Percentiles rank a stretch among this genome's conserved stretches.
These are phyloP conservation scores for Phengaris alcon DNA, from an alignment of 2,888 invertebrate species.

Conservation along the genomic window DNA sequence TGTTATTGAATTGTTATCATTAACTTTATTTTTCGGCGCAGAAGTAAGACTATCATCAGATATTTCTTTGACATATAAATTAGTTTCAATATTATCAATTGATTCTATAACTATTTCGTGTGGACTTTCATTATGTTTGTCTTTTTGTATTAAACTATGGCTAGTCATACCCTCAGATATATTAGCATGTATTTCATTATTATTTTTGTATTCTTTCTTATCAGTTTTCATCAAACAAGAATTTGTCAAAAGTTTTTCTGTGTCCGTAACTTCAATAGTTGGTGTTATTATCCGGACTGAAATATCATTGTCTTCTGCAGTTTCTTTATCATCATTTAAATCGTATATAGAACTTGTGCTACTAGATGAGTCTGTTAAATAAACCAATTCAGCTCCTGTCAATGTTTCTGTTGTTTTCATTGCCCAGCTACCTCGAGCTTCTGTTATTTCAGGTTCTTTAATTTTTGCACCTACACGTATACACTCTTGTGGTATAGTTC, in stretches of 20 bases:
- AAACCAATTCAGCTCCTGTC: slow-evolving; percentile 83
- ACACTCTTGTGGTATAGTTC: slow-evolving; percentile 69
- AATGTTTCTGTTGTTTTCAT: slow-evolving; percentile 73
- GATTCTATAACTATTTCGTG: slow-evolving; percentile 67
- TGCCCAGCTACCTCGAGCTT: slow-evolving; percentile 79
- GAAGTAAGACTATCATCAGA: slow-evolving; percentile 38
- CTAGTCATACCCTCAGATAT: slow-evolving; percentile 15
- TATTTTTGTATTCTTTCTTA: slow-evolving; percentile 20
- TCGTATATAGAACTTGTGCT: slow-evolving; percentile 81
- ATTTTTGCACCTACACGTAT: slow-evolving; percentile 82
- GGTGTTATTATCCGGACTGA: slow-evolving; percentile 73
- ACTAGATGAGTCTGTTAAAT: slow-evolving; percentile 83
- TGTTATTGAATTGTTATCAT: slow-evolving; percentile 29
- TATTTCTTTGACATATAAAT: slow-evolving; percentile 65
- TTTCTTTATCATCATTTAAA: slow-evolving; percentile 67
- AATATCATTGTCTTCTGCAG: slow-evolving; percentile 68
- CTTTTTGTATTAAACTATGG: slow-evolving; percentile 22
- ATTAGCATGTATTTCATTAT: slow-evolving; percentile 27
- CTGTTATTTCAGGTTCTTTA: slow-evolving; percentile 76
- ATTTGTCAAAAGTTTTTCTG: slow-evolving; percentile 64
- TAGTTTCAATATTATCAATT: slow-evolving; percentile 63
- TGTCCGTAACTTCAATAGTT: slow-evolving; percentile 72
- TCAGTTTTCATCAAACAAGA: slow-evolving; percentile 47
- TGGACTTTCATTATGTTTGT: slow-evolving; percentile 23
- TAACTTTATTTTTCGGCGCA: background rate